Conservation (phyloP, 2,888 invertebrate genomes). For the Eugnorisma glareosa region DNA sequence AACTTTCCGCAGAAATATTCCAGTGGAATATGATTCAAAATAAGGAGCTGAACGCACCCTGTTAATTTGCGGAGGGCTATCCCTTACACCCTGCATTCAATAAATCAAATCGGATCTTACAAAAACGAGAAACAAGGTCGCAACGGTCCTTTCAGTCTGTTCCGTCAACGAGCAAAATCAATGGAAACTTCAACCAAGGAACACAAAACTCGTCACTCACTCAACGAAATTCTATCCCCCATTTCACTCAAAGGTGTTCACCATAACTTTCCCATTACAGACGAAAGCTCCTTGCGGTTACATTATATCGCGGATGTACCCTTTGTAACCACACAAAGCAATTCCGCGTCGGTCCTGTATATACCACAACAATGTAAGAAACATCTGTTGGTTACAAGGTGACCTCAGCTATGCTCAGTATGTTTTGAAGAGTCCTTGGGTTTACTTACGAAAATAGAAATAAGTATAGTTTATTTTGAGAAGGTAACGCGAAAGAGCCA, state of each 20-base stretch:
- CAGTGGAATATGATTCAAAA: no score
- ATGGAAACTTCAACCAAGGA: neutral
- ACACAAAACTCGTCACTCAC: neutral
- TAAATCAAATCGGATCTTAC: neutral
- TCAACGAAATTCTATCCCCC: neutral
- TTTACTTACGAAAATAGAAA: neutral
- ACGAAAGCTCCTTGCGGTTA: slow-evolving; percentile 39
- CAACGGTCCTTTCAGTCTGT: neutral
- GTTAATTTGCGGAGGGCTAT: no score
- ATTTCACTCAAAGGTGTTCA: slow-evolving; percentile 7
- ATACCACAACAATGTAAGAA: slow-evolving; percentile 41
- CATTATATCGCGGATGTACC: slow-evolving; percentile 35
- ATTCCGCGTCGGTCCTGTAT: slow-evolving; percentile 26
- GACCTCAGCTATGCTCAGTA: neutral
- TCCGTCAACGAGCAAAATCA: neutral
- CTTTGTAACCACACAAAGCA: slow-evolving; percentile 50
- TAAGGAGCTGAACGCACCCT: no score
- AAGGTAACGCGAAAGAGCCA: neutral
- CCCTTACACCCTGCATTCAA: no score
- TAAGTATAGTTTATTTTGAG: neutral
- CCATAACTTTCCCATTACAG: slow-evolving; percentile 40
- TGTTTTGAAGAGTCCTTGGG: neutral
- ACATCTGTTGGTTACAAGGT: slow-evolving; percentile 21
- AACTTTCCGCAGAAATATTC: no score
- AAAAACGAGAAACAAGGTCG: neutral